phyloP scores from a whole-genome alignment of 2,113 vertebrate genomes.

The Acanthochromis polyacanthus region DNA sequence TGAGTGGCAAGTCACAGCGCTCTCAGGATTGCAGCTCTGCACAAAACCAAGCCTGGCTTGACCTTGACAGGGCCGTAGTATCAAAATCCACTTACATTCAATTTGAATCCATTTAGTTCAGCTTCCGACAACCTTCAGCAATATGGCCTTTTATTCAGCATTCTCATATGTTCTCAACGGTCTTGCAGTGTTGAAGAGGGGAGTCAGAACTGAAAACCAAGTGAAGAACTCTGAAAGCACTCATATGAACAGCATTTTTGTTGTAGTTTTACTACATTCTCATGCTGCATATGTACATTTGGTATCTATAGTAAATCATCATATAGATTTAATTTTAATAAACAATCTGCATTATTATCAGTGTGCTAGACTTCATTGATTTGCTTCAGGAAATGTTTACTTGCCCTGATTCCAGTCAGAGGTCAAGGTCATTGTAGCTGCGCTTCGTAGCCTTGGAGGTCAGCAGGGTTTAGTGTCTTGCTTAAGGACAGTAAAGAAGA shows the following conservation, averaged over 20 bases:
- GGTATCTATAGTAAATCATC: neutral
- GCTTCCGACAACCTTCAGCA: slow-evolving; percentile 66
- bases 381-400: neutral
- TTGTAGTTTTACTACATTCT: neutral
- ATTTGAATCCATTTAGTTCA: slow-evolving; percentile 77
- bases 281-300: neutral
- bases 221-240: slow-evolving; percentile 12
- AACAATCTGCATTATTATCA: neutral
- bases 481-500: neutral
- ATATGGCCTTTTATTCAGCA: slow-evolving; percentile 53
- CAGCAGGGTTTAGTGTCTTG: neutral
- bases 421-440: neutral
- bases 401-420: neutral
- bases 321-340: neutral
- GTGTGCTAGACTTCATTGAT: slow-evolving; percentile 4
- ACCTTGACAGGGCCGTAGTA: slow-evolving; percentile 68
- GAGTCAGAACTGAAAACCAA: slow-evolving; percentile 23
- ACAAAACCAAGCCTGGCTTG: slow-evolving; percentile 36
- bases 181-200: slow-evolving; percentile 19
- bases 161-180: slow-evolving; percentile 32
- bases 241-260: neutral
- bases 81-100: slow-evolving; percentile 72
- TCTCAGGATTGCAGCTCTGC: slow-evolving; percentile 10
- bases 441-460: neutral
- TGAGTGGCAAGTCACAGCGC: neutral